Percentiles rank a stretch among this genome's conserved stretches.
phyloP scores from a whole-genome alignment of 2,888 invertebrate genomes.

The Campoplex capitator region DNA sequence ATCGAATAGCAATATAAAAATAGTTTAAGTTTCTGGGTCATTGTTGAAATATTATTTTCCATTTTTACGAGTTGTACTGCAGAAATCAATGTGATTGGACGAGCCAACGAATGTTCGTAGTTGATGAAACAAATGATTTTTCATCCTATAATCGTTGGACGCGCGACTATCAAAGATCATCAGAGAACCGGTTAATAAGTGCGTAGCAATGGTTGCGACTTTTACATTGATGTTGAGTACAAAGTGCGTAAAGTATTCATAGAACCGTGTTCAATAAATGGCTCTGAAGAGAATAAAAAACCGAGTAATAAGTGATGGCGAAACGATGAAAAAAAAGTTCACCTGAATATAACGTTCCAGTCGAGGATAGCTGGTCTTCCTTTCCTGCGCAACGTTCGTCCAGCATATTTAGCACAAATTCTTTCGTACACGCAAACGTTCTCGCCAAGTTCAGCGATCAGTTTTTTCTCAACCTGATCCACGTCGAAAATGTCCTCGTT shows the following conservation, averaged over 20 bases:
- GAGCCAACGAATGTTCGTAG: background rate
- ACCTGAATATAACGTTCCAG: constrained; percentile 93
- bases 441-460: constrained; percentile 91
- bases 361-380: constrained; percentile 86
- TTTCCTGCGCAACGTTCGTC: constrained; percentile 84
- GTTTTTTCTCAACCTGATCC: constrained; percentile 91
- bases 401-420: constrained; percentile 90
- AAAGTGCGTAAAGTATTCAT: background rate
- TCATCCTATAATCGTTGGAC: background rate
- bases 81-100: background rate
- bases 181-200: constrained; percentile 25
- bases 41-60: background rate
- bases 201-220: background rate
- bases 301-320: background rate
- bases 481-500: constrained; percentile 87
- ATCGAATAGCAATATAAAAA: background rate
- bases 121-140: constrained; percentile 1
- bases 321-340: constrained; percentile 69
- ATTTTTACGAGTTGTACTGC: background rate
- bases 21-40: background rate
- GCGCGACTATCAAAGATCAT: constrained; percentile 38
- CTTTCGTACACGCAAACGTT: constrained; percentile 92
- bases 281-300: background rate
- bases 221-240: background rate
- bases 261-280: constrained; percentile 20